Evolutionary conservation across 2,797 vertebrate genomes (phyloP).

Genomic region (Sebastes elongatus): DNA sequence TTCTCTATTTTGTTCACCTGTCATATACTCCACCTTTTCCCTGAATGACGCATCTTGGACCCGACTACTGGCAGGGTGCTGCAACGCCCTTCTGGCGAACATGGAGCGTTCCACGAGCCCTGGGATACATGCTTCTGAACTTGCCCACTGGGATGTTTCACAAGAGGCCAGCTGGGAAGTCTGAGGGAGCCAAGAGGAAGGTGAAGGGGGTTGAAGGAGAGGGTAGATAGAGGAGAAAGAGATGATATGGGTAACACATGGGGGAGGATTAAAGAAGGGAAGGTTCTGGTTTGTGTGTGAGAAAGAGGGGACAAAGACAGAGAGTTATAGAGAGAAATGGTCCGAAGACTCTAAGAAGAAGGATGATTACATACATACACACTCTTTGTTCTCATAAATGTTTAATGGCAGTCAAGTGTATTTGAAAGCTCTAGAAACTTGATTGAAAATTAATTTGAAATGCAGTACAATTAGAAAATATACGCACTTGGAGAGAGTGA

Average conservation of each 20-base stretch:
- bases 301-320: neutral
- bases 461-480: neutral
- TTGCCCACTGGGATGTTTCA: slow-evolving; percentile 67
- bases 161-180: slow-evolving; percentile 66
- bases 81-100: slow-evolving; percentile 50
- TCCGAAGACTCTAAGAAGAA: neutral
- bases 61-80: slow-evolving; percentile 46
- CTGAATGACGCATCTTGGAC: slow-evolving; percentile 54
- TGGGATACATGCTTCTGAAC: slow-evolving; percentile 60
- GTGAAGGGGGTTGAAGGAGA: slow-evolving; percentile 51
- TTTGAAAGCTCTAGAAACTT: neutral
- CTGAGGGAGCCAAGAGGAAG: slow-evolving; percentile 52
- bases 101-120: slow-evolving; percentile 11
- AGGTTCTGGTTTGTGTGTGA: slow-evolving; percentile 35
- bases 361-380: neutral
- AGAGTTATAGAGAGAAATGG: neutral
- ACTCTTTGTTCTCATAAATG: neutral
- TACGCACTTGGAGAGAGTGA: neutral
- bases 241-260: slow-evolving; percentile 50
- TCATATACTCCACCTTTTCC: slow-evolving; percentile 50
- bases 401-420: neutral
- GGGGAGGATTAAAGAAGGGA: slow-evolving; percentile 34
- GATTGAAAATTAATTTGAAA: neutral
- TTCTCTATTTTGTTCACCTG: slow-evolving; percentile 40
- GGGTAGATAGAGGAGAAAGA: slow-evolving; percentile 34